These are phyloP conservation scores for Odocoileus virginianus DNA, from an alignment of 2,113 vertebrate species.

Conservation along the genomic window DNA sequence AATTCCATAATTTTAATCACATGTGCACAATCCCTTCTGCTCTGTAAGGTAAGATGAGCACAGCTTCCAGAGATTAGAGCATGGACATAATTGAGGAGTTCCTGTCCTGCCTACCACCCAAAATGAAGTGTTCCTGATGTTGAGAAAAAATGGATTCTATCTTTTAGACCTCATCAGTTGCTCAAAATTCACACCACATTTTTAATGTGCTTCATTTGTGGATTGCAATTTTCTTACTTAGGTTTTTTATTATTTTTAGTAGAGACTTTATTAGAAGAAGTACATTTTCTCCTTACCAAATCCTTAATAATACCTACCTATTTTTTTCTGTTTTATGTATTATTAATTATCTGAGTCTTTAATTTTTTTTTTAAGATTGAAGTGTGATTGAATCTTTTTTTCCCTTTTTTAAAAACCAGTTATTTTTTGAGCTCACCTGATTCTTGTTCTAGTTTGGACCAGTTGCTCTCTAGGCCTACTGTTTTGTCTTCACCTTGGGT, in stretches of 20 bases:
- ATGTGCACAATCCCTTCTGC: background rate
- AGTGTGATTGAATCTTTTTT: background rate
- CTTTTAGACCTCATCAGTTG: background rate
- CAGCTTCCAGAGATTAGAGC: background rate
- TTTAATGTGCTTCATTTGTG: background rate
- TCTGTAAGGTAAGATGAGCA: background rate
- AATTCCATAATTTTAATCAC: background rate
- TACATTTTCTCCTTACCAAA: background rate
- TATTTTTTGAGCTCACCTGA: background rate
- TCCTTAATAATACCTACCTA: background rate
- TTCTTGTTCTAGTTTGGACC: background rate
- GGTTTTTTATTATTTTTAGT: background rate
- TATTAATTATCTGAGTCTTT: background rate
- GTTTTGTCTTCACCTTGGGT: background rate
- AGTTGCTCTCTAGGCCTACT: background rate
- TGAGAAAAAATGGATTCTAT: background rate
- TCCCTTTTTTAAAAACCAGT: fast-evolving
- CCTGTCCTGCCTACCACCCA: background rate
- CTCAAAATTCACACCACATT: background rate
- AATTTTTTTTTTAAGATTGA: background rate
- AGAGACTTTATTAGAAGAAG: background rate
- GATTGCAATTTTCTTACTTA: background rate
- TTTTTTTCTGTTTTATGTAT: background rate
- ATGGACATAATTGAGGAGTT: background rate
- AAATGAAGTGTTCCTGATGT: background rate